These are phyloP conservation scores for Eremobia ochroleuca DNA, from an alignment of 2,888 invertebrate genomes.

Conservation along the genomic window DNA sequence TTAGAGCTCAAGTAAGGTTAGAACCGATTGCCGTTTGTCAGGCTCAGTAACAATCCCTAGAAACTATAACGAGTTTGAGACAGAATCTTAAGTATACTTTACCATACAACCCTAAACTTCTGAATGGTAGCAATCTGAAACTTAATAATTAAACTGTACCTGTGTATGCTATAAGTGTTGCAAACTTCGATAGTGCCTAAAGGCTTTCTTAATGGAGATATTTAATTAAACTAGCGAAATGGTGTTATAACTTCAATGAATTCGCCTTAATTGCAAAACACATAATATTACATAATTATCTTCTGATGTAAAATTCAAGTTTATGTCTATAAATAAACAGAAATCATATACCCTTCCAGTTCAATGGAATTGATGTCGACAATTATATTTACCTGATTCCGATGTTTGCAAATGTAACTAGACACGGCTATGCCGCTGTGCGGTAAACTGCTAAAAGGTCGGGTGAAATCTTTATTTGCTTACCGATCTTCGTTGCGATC, in stretches of 20 bases:
- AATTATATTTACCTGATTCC: conserved; percentile 60
- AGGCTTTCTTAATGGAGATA: conserved; percentile 16
- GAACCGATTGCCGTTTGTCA: conserved; percentile 45
- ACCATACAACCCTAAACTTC: conserved; percentile 43
- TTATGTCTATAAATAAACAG: conserved; percentile 29
- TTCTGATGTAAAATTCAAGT: not conserved
- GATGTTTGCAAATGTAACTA: conserved; percentile 64
- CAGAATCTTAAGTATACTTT: conserved; percentile 47
- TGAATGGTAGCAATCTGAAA: conserved; percentile 43
- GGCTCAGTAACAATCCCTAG: conserved; percentile 42
- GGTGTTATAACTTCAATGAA: not conserved
- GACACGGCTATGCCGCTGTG: conserved; percentile 50
- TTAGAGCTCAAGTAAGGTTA: conserved; percentile 19
- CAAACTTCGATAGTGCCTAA: conserved; percentile 14
- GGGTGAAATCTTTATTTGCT: conserved; percentile 58
- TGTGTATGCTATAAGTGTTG: conserved; percentile 16
- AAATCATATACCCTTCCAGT: conserved; percentile 26
- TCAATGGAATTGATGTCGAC: conserved; percentile 42
- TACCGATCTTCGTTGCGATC: conserved; percentile 30
- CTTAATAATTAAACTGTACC: conserved; percentile 47
- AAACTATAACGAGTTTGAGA: conserved; percentile 45
- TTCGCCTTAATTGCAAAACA: not conserved
- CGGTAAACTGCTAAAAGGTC: conserved; percentile 60
- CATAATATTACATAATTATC: not conserved
- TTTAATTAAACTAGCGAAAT: conserved; percentile 15